Percentiles rank a stretch among this genome's conserved stretches.
phyloP scores from a whole-genome alignment of 92 coral and sea anemone species.

The Desmophyllum pertusum region DNA sequence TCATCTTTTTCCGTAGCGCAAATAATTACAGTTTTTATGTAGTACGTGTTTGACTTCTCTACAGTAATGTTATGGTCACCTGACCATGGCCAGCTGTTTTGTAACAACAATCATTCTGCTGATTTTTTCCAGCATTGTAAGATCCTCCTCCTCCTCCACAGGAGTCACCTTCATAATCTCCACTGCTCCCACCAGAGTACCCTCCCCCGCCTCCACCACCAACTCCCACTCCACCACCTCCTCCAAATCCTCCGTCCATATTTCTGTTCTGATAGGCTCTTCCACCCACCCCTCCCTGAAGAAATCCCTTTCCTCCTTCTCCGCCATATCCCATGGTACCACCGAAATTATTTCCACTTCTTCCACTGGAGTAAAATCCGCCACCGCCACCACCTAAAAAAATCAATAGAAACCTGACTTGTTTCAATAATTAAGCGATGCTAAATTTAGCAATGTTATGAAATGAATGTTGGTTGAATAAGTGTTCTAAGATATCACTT shows the following conservation, averaged over 20 bases:
- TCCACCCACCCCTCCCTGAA: not conserved
- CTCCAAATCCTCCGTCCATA: not conserved
- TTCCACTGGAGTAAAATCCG: not conserved
- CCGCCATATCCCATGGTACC: not conserved
- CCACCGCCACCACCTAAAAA: slow-evolving; percentile 12
- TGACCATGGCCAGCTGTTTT: not conserved
- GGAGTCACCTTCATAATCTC: not conserved
- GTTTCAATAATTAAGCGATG: not conserved
- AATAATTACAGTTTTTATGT: not conserved
- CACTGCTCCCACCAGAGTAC: not conserved
- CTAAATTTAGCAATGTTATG: not conserved
- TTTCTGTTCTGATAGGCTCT: no score
- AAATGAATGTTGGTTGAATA: no score
- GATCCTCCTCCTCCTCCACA: slow-evolving; percentile 9
- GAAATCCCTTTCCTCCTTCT: not conserved
- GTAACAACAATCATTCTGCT: not conserved
- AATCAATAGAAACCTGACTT: not conserved
- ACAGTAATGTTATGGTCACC: not conserved
- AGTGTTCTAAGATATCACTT: no score
- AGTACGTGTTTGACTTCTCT: not conserved
- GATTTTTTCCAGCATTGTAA: not conserved
- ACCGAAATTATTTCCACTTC: no score
- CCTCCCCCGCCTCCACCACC: not conserved
- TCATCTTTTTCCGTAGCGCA: no score
- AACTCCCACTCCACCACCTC: no score